Conservation (phyloP, 2,113 vertebrate species). For the Puma concolor region DNA sequence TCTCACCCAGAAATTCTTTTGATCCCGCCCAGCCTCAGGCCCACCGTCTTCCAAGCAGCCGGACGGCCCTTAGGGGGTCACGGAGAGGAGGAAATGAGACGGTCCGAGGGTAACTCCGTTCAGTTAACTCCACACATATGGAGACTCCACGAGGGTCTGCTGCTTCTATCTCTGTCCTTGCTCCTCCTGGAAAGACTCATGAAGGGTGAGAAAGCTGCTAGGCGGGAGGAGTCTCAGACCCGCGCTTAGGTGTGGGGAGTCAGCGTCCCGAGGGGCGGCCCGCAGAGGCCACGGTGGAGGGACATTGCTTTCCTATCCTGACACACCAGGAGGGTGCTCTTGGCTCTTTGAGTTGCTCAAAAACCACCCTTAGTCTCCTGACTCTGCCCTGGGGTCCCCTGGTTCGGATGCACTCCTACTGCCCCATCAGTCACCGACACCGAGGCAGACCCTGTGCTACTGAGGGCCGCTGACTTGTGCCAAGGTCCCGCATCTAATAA, state of each 20-base stretch:
- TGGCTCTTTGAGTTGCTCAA: background rate
- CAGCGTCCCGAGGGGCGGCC: background rate
- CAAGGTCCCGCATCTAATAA: background rate
- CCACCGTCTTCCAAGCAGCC: background rate
- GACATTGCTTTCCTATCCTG: background rate
- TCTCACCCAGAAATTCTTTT: background rate
- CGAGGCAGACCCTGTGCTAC: background rate
- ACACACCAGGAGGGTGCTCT: too few relatives aligned
- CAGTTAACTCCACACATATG: accelerated
- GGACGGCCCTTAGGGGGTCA: background rate
- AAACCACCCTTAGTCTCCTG: background rate
- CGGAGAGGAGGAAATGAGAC: background rate
- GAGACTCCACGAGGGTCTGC: background rate
- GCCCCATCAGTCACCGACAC: accelerated
- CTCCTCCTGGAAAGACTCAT: background rate
- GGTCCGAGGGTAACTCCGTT: background rate
- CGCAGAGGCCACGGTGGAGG: accelerated
- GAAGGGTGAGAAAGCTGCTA: background rate
- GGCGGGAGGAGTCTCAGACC: too few relatives aligned
- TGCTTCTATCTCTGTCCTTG: background rate
- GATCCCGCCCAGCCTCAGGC: background rate
- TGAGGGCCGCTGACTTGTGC: background rate
- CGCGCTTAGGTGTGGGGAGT: background rate
- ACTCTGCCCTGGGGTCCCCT: too few relatives aligned
- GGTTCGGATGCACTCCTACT: background rate